Percentiles rank a stretch among this genome's conserved stretches.
Evolutionary conservation across 2,888 invertebrate species (phyloP).

Genomic region (Mythimna impura): DNA sequence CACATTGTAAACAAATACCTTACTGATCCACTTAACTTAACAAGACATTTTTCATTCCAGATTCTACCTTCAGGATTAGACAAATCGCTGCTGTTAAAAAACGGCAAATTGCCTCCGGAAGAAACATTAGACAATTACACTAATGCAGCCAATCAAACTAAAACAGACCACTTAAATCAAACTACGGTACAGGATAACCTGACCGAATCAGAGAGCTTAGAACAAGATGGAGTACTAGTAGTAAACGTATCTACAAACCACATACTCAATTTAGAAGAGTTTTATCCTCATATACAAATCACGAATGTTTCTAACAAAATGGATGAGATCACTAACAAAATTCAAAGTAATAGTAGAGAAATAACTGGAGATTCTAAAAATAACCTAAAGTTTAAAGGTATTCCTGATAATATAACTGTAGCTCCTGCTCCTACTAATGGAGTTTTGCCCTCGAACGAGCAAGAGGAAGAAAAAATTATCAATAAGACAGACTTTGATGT

Average conservation of each 20-base stretch:
- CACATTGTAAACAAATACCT: no score
- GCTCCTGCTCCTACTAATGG: slow-evolving; percentile 88
- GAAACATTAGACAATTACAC: slow-evolving; percentile 78
- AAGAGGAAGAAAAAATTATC: slow-evolving; percentile 79
- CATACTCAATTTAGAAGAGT: slow-evolving; percentile 86
- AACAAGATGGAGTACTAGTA: slow-evolving; percentile 88
- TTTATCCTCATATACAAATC: slow-evolving; percentile 83
- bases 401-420: slow-evolving; percentile 85
- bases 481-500: slow-evolving; percentile 76
- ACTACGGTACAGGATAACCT: slow-evolving; percentile 81
- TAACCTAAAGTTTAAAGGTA: slow-evolving; percentile 84
- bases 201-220: slow-evolving; percentile 87
- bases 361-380: slow-evolving; percentile 88
- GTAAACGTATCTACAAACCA: slow-evolving; percentile 87
- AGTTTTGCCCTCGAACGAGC: slow-evolving; percentile 81
- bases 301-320: slow-evolving; percentile 83
- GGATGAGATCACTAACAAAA: slow-evolving; percentile 88
- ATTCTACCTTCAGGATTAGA: slow-evolving; percentile 84
- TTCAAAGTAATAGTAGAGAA: slow-evolving; percentile 89
- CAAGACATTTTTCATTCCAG: slow-evolving; percentile 71
- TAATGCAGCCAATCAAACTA: slow-evolving; percentile 72
- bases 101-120: slow-evolving; percentile 83
- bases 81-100: slow-evolving; percentile 84
- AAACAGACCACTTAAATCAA: slow-evolving; percentile 76
- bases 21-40: slow-evolving; percentile 28